Evolutionary conservation across 2,797 vertebrate species (phyloP).

Genomic region (Lacerta bilineata): DNA sequence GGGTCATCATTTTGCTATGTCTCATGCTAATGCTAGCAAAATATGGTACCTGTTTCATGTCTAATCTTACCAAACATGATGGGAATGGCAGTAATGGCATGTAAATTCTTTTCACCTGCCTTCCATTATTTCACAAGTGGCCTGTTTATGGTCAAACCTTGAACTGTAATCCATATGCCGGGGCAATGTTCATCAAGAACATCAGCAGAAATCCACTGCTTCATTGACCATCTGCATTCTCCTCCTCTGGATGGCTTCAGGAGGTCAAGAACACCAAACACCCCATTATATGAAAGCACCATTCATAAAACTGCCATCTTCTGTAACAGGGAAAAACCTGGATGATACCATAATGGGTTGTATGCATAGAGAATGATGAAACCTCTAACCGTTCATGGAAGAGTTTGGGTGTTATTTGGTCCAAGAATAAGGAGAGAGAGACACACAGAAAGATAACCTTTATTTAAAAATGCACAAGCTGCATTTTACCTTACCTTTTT

Average conservation of each 20-base stretch:
- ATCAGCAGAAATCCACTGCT: constrained; percentile 16
- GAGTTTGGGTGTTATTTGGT: not conserved
- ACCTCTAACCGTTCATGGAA: constrained; percentile 20
- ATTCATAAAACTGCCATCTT: not conserved
- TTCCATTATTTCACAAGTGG: not conserved
- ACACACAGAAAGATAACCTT: not conserved
- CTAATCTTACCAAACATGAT: not conserved
- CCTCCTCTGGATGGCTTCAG: constrained; percentile 6
- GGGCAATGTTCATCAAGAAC: not conserved
- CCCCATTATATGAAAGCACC: rapidly evolving
- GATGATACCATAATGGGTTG: rapidly evolving
- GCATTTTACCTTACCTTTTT: constrained; percentile 34
- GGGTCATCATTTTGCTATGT: not conserved
- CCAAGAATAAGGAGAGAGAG: constrained; percentile 10
- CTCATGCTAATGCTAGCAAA: not conserved
- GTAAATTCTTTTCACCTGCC: not conserved
- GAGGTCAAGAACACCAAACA: not conserved
- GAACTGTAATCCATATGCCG: not conserved
- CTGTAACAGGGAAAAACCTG: not conserved
- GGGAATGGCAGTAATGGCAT: not conserved
- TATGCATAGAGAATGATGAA: rapidly evolving
- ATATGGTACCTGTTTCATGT: not conserved
- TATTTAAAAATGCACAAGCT: constrained; percentile 42
- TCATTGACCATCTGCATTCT: not conserved
- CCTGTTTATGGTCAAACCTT: not conserved